Conservation (phyloP, 2,113 vertebrate genomes). For the Oreocharis arfaki region DNA sequence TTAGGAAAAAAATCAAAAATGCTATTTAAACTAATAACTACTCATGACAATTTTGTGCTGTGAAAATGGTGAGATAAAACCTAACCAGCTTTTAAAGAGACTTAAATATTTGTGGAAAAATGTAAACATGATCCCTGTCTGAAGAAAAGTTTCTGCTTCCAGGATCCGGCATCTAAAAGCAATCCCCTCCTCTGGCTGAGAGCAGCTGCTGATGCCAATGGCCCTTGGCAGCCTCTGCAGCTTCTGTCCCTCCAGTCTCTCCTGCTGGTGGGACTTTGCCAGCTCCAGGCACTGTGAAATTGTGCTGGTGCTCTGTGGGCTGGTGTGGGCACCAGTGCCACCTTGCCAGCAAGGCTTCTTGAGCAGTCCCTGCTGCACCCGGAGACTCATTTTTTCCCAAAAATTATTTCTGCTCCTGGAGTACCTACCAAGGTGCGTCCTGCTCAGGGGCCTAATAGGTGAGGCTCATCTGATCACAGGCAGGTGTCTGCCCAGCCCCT, state of each 20-base stretch:
- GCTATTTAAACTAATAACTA: neutral
- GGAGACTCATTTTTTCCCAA: neutral
- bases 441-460: neutral
- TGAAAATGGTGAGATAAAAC: neutral
- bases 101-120: neutral
- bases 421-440: neutral
- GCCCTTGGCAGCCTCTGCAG: neutral
- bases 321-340: neutral
- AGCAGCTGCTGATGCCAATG: neutral
- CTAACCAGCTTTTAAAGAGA: neutral
- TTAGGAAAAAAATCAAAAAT: neutral
- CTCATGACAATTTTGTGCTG: neutral
- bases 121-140: neutral
- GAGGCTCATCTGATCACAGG: neutral
- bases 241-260: neutral
- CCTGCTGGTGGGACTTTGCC: neutral
- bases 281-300: neutral
- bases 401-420: neutral
- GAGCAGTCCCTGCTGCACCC: neutral
- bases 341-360: neutral
- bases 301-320: accelerated
- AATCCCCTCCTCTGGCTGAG: neutral
- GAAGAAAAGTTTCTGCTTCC: neutral
- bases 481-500: neutral
- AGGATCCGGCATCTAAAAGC: neutral